phyloP scores from a whole-genome alignment of 35 echinoderm and acorn worm genomes.

The Stichopus chloronotus region DNA sequence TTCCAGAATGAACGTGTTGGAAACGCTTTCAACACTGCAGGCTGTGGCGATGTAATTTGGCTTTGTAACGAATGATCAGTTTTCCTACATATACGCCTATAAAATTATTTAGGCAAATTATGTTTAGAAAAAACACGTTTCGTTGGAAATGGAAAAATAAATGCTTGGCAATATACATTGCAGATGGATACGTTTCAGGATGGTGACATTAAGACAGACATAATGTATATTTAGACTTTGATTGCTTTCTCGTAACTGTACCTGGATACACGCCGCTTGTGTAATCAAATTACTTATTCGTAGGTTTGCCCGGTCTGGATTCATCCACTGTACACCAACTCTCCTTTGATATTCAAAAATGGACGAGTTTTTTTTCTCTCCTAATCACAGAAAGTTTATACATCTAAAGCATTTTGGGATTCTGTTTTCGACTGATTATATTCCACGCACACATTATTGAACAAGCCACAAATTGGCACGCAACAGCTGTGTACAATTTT shows the following conservation, averaged over 20 bases:
- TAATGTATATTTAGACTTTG: not conserved
- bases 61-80: not conserved
- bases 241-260: not conserved
- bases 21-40: not conserved
- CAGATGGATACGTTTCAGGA: not conserved
- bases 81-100: not conserved
- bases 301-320: not conserved
- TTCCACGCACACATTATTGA: not conserved
- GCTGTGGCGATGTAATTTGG: not conserved
- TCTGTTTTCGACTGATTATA: not conserved
- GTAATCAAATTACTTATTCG: not conserved
- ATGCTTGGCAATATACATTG: not conserved
- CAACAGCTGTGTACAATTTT: slow-evolving; percentile 45
- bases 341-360: not conserved
- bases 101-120: not conserved
- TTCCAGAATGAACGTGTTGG: too few species aligned
- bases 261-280: not conserved
- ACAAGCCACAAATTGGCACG: slow-evolving; percentile 23
- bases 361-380: not conserved
- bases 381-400: not conserved
- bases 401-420: not conserved
- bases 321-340: not conserved
- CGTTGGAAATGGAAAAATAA: not conserved
- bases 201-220: too few species aligned
- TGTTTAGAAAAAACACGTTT: not conserved